Percentiles rank a stretch among this genome's conserved stretches.
Conservation (phyloP, 2,888 invertebrate genomes). For the Julus scanicus region DNA sequence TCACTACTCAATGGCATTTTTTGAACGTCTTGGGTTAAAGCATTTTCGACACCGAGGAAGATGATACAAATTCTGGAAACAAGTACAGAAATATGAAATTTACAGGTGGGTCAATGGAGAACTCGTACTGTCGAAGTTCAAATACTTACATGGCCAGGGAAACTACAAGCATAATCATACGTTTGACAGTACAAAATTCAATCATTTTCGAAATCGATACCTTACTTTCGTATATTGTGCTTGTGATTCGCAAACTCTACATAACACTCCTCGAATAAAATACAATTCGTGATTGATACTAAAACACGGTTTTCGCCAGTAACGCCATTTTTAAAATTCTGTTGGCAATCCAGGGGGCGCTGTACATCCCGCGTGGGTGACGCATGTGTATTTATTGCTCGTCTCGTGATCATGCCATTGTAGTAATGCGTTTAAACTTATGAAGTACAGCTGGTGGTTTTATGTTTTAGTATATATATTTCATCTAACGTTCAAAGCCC, state of each 20-base stretch:
- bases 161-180: constrained; percentile 53
- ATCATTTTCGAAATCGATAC: constrained; percentile 46
- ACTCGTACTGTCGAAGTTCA: background rate
- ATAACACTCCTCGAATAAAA: no score
- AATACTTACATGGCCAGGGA: constrained; percentile 53
- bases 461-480: background rate
- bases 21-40: constrained; percentile 41
- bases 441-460: background rate
- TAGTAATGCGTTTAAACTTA: background rate
- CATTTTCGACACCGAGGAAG: constrained; percentile 53
- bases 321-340: no score
- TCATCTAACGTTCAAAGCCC: background rate
- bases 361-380: background rate
- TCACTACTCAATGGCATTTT: constrained; percentile 21
- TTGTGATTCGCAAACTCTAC: background rate
- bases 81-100: background rate
- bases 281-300: no score
- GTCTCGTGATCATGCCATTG: no score
- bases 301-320: no score
- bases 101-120: background rate
- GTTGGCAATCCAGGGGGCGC: background rate
- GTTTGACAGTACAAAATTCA: constrained; percentile 55
- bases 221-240: background rate
- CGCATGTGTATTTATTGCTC: no score
- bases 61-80: constrained; percentile 52